phyloP scores from a whole-genome alignment of 2,888 invertebrate genomes.

The Meloe dianella region DNA sequence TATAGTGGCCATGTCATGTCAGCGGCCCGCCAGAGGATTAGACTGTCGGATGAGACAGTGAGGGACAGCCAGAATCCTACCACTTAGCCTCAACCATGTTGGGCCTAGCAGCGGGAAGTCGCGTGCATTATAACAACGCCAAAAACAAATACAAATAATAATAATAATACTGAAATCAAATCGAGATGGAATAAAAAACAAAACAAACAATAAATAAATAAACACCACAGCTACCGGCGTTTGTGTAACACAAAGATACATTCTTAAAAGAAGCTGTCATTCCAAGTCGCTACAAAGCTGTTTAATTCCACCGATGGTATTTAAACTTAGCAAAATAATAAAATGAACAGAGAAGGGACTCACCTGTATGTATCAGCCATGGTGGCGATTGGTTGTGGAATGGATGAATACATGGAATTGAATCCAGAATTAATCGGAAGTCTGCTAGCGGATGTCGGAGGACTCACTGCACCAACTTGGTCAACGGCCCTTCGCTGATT shows the following conservation, averaged over 20 bases:
- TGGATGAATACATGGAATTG: constrained; percentile 94
- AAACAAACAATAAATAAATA: constrained; percentile 32
- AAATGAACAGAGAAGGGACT: constrained; percentile 40
- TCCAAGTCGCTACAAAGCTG: neutral
- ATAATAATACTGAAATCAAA: constrained; percentile 17
- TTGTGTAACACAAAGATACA: constrained; percentile 24
- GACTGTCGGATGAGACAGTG: constrained; percentile 47
- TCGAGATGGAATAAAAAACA: neutral
- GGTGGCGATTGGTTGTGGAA: constrained; percentile 92
- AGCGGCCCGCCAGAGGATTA: constrained; percentile 53
- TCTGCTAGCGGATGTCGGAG: constrained; percentile 67
- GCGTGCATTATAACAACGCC: constrained; percentile 23
- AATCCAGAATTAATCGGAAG: constrained; percentile 84
- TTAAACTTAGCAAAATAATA: neutral
- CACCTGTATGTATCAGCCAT: constrained; percentile 90
- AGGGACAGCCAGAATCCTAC: constrained; percentile 47
- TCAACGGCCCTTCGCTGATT: constrained; percentile 81
- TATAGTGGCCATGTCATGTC: constrained; percentile 55
- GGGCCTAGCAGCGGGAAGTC: constrained; percentile 29
- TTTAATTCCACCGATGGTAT: neutral
- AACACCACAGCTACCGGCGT: constrained; percentile 41
- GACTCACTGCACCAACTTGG: constrained; percentile 62
- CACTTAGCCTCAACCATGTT: constrained; percentile 38
- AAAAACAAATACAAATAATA: neutral
- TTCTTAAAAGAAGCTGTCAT: constrained; percentile 25